Evolutionary conservation across 2,797 vertebrate genomes (phyloP).

Genomic region (Babyrousa celebensis): DNA sequence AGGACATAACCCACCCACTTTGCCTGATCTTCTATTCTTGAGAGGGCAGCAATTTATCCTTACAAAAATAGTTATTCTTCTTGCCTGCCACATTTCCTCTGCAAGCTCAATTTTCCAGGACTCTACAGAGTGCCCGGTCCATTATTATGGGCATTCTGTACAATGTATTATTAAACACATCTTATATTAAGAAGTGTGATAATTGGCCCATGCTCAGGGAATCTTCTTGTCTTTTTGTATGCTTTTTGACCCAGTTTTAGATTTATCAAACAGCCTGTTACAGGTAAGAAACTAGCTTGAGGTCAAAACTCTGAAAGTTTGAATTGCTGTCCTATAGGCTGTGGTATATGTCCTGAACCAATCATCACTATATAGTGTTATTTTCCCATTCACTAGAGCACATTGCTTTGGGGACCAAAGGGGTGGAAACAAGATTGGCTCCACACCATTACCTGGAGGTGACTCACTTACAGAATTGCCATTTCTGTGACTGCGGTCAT

Average conservation of each 20-base stretch:
- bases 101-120: neutral
- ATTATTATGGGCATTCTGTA: neutral
- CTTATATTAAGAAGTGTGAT: neutral
- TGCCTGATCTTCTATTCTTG: neutral
- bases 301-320: neutral
- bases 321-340: neutral
- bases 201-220: neutral
- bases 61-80: neutral
- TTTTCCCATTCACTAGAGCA: neutral
- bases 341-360: neutral
- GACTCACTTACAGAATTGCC: neutral
- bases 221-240: neutral
- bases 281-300: neutral
- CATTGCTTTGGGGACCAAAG: neutral
- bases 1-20: neutral
- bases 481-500: neutral
- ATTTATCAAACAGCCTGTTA: neutral
- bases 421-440: neutral
- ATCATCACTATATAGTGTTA: neutral
- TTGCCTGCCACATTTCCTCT: neutral
- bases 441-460: neutral
- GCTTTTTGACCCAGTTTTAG: neutral
- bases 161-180: neutral
- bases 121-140: neutral
- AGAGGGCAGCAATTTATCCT: neutral